Conservation (phyloP, 64 coral and sea anemone species). For the Montipora cactus region DNA sequence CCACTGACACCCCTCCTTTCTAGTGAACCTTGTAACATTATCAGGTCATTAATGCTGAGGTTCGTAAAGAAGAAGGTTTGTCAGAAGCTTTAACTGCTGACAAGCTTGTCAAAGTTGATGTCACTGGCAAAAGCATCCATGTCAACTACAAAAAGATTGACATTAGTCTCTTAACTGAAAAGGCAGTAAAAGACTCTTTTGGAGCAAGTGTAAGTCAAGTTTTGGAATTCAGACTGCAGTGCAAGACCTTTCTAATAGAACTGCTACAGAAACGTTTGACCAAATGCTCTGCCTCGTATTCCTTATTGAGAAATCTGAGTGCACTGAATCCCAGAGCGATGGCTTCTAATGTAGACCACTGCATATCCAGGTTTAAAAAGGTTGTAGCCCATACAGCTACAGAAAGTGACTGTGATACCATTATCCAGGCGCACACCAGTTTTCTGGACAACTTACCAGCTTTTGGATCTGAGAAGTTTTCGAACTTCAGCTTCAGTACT, state of each 20-base stretch:
- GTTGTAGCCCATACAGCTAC: slow-evolving; percentile 43
- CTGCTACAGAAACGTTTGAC: too few species aligned
- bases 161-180: slow-evolving; percentile 44
- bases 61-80: slow-evolving; percentile 43
- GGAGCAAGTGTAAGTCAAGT: slow-evolving; percentile 30
- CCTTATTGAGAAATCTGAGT: slow-evolving; percentile 37
- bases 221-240: slow-evolving; percentile 48
- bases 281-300: neutral
- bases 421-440: slow-evolving; percentile 46
- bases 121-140: slow-evolving; percentile 26
- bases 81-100: slow-evolving; percentile 55
- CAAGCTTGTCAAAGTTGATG: neutral
- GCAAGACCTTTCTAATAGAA: neutral
- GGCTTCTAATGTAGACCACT: slow-evolving; percentile 22
- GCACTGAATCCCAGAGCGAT: slow-evolving; percentile 47
- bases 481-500: neutral
- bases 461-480: slow-evolving; percentile 62
- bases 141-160: slow-evolving; percentile 57
- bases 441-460: slow-evolving; percentile 66
- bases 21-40: too few species aligned
- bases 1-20: too few species aligned
- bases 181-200: neutral
- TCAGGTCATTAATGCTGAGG: slow-evolving; percentile 55
- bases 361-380: slow-evolving; percentile 60
- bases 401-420: slow-evolving; percentile 60